These are phyloP conservation scores for Aphidius ervi DNA, from an alignment of 1,140 invertebrate species.

Conservation along the genomic window DNA sequence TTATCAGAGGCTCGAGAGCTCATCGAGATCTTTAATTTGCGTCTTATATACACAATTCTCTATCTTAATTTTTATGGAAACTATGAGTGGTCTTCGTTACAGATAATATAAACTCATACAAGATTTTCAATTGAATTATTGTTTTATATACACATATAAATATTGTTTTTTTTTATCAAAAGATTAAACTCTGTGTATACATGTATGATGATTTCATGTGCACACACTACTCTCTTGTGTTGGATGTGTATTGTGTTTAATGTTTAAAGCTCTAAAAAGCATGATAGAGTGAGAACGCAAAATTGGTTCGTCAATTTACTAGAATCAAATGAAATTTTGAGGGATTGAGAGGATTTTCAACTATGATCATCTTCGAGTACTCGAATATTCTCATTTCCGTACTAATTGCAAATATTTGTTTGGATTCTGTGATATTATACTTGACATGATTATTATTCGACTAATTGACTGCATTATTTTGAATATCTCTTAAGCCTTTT, in stretches of 20 bases:
- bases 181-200: too few relatives aligned
- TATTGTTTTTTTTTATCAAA: too few relatives aligned
- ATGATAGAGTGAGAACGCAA: too few relatives aligned
- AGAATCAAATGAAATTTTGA: constrained; percentile 21
- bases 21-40: too few relatives aligned
- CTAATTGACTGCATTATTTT: constrained; percentile 8
- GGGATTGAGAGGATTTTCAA: constrained; percentile 9
- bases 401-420: constrained; percentile 15
- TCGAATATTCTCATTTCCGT: constrained; percentile 12
- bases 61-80: too few relatives aligned
- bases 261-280: not conserved
- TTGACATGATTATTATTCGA: constrained; percentile 1
- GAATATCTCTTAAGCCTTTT: not conserved
- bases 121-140: too few relatives aligned
- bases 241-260: constrained; percentile 3
- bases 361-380: constrained; percentile 10
- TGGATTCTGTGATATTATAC: not conserved
- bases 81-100: too few relatives aligned
- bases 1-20: too few relatives aligned
- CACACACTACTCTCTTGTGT: not conserved
- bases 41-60: too few relatives aligned
- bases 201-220: too few relatives aligned
- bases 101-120: too few relatives aligned
- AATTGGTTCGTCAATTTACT: constrained; percentile 9
- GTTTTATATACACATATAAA: too few relatives aligned